phyloP scores from a whole-genome alignment of 2,888 invertebrate species.

The Leptopilina syphax region DNA sequence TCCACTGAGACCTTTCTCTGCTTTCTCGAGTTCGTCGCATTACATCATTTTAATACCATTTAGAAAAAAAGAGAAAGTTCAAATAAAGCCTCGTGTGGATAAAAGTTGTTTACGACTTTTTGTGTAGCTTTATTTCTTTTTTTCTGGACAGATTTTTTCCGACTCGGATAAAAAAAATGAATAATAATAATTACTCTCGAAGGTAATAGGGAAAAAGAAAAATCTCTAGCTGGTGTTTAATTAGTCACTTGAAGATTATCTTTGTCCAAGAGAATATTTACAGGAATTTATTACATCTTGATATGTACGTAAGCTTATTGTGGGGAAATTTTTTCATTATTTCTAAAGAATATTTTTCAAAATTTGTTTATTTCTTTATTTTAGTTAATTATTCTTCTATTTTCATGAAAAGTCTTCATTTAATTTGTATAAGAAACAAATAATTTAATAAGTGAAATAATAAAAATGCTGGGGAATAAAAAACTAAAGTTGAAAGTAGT shows the following conservation, averaged over 20 bases:
- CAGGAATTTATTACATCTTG: not conserved
- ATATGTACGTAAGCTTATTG: not conserved
- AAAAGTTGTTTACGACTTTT: slow-evolving; percentile 31
- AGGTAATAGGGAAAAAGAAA: not conserved
- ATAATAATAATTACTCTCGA: not conserved
- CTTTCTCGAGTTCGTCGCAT: slow-evolving; percentile 16
- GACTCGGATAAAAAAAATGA: too few species aligned
- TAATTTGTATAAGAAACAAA: too few species aligned
- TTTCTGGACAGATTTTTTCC: not conserved
- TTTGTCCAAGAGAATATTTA: not conserved
- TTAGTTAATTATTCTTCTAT: too few species aligned
- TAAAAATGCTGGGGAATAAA: too few species aligned
- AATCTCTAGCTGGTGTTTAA: not conserved
- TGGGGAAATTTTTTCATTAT: too few species aligned
- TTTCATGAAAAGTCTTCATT: too few species aligned
- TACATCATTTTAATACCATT: slow-evolving; percentile 19
- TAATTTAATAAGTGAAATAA: too few species aligned
- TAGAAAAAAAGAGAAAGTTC: not conserved
- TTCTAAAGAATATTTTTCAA: too few species aligned
- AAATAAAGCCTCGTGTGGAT: not conserved
- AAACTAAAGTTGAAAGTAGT: too few species aligned
- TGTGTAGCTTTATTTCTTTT: not conserved
- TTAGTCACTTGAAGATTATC: slow-evolving; percentile 2
- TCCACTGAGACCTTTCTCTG: not conserved
- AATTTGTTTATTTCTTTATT: too few species aligned